A percentile compares a stretch with the other conserved stretches of the same genome.
These are phyloP conservation scores for Melanotus villosus DNA, from an alignment of 2,888 invertebrate genomes.

Conservation along the genomic window DNA sequence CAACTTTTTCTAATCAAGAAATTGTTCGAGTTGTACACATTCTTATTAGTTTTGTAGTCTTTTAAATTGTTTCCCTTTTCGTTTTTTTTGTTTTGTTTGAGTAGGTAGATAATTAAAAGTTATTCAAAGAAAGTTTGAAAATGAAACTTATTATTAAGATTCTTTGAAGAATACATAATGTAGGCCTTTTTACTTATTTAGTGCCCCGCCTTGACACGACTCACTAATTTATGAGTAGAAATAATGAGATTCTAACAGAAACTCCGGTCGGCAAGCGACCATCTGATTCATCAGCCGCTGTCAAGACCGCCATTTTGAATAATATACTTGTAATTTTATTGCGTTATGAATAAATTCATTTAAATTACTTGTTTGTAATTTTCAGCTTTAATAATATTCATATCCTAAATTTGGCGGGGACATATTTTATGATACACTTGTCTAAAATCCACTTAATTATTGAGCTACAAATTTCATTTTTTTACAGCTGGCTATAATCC, in stretches of 20 bases:
- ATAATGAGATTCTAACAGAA: conserved; percentile 61
- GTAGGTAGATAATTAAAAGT: conserved; percentile 41
- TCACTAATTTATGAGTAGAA: conserved; percentile 56
- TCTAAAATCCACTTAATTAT: conserved; percentile 31
- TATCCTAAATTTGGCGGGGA: conserved; percentile 38
- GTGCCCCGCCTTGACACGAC: conserved; percentile 58
- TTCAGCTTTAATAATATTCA: conserved; percentile 36
- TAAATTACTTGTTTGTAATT: conserved; percentile 48
- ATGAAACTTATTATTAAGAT: conserved; percentile 59
- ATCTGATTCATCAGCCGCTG: conserved; percentile 53
- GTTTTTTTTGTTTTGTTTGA: conserved; percentile 7
- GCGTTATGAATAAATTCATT: conserved; percentile 53
- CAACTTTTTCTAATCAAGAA: conserved; percentile 27
- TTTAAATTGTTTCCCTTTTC: conserved; percentile 34
- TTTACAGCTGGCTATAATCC: conserved; percentile 9
- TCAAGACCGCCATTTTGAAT: conserved; percentile 59
- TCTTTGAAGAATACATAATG: conserved; percentile 57
- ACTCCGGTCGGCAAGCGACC: conserved; percentile 46
- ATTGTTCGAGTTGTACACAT: conserved; percentile 31
- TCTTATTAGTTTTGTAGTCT: conserved; percentile 30
- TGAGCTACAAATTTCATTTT: conserved; percentile 23
- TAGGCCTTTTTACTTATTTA: conserved; percentile 55
- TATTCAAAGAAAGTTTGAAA: conserved; percentile 41
- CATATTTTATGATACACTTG: conserved; percentile 31
- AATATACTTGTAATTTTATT: conserved; percentile 57